Evolutionary conservation across 2,888 invertebrate genomes (phyloP).

Genomic region (Palloptera scutellata): DNA sequence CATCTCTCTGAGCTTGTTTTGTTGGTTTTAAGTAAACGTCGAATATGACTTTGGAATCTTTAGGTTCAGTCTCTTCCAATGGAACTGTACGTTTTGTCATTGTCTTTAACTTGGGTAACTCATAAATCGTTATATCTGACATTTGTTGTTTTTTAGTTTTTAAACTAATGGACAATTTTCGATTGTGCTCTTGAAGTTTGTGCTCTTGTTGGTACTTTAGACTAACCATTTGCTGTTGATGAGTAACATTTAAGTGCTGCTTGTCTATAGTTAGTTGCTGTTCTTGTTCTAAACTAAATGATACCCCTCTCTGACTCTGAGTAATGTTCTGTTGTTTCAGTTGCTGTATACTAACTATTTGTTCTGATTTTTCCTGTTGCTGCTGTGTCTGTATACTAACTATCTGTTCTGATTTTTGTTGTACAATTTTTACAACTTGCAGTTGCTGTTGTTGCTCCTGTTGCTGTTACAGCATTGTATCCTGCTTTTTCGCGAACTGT

Average conservation of each 20-base stretch:
- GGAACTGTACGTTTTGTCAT: slow-evolving; percentile 27
- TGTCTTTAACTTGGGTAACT: slow-evolving; percentile 39
- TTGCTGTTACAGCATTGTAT: not conserved
- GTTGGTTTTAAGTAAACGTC: slow-evolving; percentile 64
- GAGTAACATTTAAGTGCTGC: slow-evolving; percentile 11
- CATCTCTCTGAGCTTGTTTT: slow-evolving; percentile 40
- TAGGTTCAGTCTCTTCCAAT: slow-evolving; percentile 50
- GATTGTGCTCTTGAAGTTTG: slow-evolving; percentile 12
- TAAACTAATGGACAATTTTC: not conserved
- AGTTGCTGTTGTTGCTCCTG: slow-evolving; percentile 13
- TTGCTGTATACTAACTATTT: not conserved
- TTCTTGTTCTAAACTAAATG: slow-evolving; percentile 31
- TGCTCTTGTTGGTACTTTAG: slow-evolving; percentile 17
- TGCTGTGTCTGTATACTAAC: not conserved
- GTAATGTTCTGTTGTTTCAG: not conserved
- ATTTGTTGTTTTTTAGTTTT: slow-evolving; percentile 18
- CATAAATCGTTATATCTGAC: slow-evolving; percentile 28
- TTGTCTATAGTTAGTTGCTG: slow-evolving; percentile 20
- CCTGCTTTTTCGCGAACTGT: slow-evolving; percentile 1
- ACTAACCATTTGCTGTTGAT: slow-evolving; percentile 26
- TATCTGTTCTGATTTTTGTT: slow-evolving; percentile 16
- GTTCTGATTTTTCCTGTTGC: not conserved
- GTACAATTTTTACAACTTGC: slow-evolving; percentile 7
- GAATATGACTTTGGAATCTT: slow-evolving; percentile 65
- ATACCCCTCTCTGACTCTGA: slow-evolving; percentile 32